Evolutionary conservation across 2,797 vertebrate species (phyloP).

Genomic region (Neostethus bicornis): DNA sequence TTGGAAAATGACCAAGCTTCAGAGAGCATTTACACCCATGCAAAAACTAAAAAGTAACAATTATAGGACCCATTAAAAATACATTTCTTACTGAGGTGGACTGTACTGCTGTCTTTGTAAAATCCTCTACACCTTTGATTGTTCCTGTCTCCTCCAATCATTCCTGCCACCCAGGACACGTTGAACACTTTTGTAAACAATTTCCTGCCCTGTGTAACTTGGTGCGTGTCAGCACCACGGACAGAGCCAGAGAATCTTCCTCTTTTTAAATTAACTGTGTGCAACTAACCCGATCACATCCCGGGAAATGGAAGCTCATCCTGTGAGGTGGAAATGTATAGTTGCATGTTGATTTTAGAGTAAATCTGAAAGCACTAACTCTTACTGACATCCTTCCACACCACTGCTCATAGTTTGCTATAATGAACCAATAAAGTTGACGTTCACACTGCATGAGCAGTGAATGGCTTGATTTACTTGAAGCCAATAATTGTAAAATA

Average conservation of each 20-base stretch:
- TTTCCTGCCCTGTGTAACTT: conserved; percentile 26
- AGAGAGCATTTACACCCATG: no score
- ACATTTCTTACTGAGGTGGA: no score
- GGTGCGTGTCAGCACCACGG: conserved; percentile 38
- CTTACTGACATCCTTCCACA: neutral
- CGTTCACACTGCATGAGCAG: conserved; percentile 52
- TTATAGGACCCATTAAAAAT: no score
- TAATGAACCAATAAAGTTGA: conserved; percentile 48
- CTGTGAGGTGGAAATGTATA: conserved; percentile 37
- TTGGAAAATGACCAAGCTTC: no score
- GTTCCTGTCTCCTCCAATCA: conserved; percentile 19
- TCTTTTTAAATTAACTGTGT: conserved; percentile 47
- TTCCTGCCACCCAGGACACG: conserved; percentile 14
- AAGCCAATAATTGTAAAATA: conserved; percentile 37
- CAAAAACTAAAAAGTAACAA: no score
- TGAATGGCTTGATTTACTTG: conserved; percentile 46
- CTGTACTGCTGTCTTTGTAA: conserved; percentile 15
- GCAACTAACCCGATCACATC: conserved; percentile 43
- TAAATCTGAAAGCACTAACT: neutral
- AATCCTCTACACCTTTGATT: conserved; percentile 28
- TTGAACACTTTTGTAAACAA: conserved; percentile 22
- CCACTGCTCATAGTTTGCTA: conserved; percentile 52
- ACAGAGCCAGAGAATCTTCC: conserved; percentile 48
- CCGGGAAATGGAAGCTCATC: conserved; percentile 29
- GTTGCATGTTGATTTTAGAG: conserved; percentile 28